Evolutionary conservation across 1,140 invertebrate genomes (phyloP).

Genomic region (Arctopsyche grandis): DNA sequence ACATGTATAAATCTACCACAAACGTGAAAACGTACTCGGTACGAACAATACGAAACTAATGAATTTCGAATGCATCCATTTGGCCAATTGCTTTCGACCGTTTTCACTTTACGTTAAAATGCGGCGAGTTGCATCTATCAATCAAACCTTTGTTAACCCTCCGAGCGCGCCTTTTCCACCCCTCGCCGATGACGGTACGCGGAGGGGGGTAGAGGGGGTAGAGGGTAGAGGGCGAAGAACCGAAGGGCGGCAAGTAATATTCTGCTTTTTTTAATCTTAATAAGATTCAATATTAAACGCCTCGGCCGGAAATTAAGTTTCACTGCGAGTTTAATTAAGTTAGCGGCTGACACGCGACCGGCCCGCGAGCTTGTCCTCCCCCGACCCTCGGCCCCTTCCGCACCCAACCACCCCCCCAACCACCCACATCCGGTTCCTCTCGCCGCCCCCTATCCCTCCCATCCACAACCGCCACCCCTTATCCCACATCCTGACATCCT

Average conservation of each 20-base stretch:
- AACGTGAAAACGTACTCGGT: too few species aligned
- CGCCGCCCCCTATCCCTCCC: neutral
- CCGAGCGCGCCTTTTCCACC: neutral
- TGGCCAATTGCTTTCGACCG: too few species aligned
- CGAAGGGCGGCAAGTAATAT: conserved; percentile 41
- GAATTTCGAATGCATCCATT: too few species aligned
- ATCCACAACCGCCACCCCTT: neutral
- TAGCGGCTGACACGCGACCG: conserved; percentile 53
- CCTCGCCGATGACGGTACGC: neutral
- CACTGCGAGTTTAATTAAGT: conserved; percentile 55
- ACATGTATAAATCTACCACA: too few species aligned
- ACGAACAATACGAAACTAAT: too few species aligned
- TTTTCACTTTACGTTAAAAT: neutral
- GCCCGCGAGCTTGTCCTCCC: conserved; percentile 36
- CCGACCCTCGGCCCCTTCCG: neutral
- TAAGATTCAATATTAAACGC: conserved; percentile 55
- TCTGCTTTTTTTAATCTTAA: conserved; percentile 54
- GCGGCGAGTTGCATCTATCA: conserved; percentile 34
- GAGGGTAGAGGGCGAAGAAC: neutral
- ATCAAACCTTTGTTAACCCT: conserved; percentile 49
- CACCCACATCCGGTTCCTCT: neutral
- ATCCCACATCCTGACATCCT: neutral
- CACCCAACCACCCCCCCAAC: neutral
- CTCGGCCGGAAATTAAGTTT: conserved; percentile 55
- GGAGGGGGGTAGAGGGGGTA: neutral